A percentile compares a stretch with the other conserved stretches of the same genome.
Evolutionary conservation across 2,888 invertebrate genomes (phyloP).

Genomic region (Athetis lepigone): DNA sequence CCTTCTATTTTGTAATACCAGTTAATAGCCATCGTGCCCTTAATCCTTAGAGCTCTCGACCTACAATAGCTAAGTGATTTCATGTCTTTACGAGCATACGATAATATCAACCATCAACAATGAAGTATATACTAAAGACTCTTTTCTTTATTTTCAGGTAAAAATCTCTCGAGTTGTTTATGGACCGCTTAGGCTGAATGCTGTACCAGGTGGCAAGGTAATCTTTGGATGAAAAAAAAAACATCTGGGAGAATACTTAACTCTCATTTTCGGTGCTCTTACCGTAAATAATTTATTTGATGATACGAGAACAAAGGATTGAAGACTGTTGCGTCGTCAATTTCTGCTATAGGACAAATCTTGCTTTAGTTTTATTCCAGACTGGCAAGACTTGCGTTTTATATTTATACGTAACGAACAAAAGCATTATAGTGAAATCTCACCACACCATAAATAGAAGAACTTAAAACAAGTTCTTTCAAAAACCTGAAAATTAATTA

Average conservation of each 20-base stretch:
- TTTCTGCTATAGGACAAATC: background rate
- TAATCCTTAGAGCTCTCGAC: constrained; percentile 67
- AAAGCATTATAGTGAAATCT: too few relatives aligned
- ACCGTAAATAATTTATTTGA: constrained; percentile 17
- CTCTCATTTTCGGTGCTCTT: constrained; percentile 4
- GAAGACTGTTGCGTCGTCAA: background rate
- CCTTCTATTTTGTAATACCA: constrained; percentile 60
- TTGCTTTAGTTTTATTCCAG: background rate
- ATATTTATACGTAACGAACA: too few relatives aligned
- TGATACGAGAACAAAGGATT: background rate
- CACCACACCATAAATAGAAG: too few relatives aligned
- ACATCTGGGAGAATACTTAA: constrained; percentile 8
- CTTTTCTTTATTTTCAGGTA: constrained; percentile 75
- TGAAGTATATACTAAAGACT: constrained; percentile 49
- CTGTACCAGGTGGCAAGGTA: constrained; percentile 50
- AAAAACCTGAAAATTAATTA: too few relatives aligned
- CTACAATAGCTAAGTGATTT: constrained; percentile 72
- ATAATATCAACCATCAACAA: constrained; percentile 42
- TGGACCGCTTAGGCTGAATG: constrained; percentile 58
- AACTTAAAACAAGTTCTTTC: too few relatives aligned
- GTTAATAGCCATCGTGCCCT: constrained; percentile 62
- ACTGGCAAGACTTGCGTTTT: too few relatives aligned
- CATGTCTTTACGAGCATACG: constrained; percentile 60
- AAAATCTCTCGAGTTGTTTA: constrained; percentile 58
- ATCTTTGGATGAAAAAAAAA: constrained; percentile 43